These are phyloP conservation scores for Podarcis cretensis DNA, from an alignment of 2,113 vertebrate species.

Conservation along the genomic window DNA sequence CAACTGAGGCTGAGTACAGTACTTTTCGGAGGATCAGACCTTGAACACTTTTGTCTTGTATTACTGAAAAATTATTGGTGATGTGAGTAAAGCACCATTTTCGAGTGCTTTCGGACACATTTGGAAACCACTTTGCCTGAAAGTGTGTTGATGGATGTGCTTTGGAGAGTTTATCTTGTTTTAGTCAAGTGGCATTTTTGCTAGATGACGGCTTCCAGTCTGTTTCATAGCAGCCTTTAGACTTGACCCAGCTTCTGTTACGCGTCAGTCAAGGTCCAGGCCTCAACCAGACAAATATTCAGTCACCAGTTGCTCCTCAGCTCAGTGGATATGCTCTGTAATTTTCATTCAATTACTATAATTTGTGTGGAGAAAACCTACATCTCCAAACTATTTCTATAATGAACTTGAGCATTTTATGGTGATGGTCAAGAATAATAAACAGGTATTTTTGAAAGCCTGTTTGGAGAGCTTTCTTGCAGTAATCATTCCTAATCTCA, in stretches of 20 bases:
- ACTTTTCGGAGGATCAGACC: background rate
- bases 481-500: no score
- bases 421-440: background rate
- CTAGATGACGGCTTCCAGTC: background rate
- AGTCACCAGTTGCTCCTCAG: constrained; percentile 14
- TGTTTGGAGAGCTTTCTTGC: background rate
- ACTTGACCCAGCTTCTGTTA: background rate
- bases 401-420: constrained; percentile 9
- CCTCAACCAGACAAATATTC: background rate
- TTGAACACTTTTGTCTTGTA: background rate
- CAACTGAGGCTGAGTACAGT: background rate
- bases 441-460: background rate
- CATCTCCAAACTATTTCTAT: background rate
- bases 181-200: background rate
- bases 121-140: background rate
- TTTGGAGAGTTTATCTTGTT: background rate
- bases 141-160: constrained; percentile 8
- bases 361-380: constrained; percentile 13
- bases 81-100: background rate
- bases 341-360: constrained; percentile 12
- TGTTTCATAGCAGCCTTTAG: constrained; percentile 29
- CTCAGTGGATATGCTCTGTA: background rate
- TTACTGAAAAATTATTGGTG: background rate
- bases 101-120: background rate
- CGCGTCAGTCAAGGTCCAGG: background rate